Percentiles rank a stretch among this genome's conserved stretches.
Evolutionary conservation across 2,888 invertebrate genomes (phyloP).

Genomic region (Mactromeris polynyma): DNA sequence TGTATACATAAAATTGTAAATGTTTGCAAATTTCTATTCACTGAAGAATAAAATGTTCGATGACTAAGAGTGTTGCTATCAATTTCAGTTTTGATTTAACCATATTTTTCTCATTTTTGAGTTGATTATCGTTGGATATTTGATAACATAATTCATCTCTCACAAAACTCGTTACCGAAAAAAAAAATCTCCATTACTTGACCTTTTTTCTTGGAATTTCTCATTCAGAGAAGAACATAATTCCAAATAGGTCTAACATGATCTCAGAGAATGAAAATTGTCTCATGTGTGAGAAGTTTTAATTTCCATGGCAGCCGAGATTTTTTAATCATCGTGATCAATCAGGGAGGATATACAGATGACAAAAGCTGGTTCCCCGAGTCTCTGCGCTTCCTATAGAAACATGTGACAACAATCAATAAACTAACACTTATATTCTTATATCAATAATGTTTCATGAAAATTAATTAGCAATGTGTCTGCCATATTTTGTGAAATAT

Average conservation of each 20-base stretch:
- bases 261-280: slow-evolving; percentile 1
- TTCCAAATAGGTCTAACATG: not conserved
- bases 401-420: not conserved
- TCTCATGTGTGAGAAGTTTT: slow-evolving; percentile 23
- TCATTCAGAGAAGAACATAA: not conserved
- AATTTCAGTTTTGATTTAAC: not conserved
- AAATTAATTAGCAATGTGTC: slow-evolving; percentile 24
- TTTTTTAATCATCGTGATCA: slow-evolving; percentile 46
- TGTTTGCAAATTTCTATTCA: no score
- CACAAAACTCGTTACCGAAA: not conserved
- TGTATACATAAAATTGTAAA: no score
- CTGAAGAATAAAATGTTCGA: no score
- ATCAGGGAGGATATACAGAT: slow-evolving; percentile 32
- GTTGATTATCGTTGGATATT: not conserved
- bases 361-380: slow-evolving; percentile 21
- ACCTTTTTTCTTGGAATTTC: not conserved
- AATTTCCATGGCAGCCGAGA: slow-evolving; percentile 42
- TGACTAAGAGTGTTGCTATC: no score
- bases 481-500: slow-evolving; percentile 12
- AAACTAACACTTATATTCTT: not conserved
- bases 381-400: not conserved
- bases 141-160: not conserved
- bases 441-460: slow-evolving; percentile 16
- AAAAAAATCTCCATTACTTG: not conserved
- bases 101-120: not conserved